A percentile compares a stretch with the other conserved stretches of the same genome.
phyloP scores from a whole-genome alignment of 1,140 invertebrate species.

The Drosophila orena region DNA sequence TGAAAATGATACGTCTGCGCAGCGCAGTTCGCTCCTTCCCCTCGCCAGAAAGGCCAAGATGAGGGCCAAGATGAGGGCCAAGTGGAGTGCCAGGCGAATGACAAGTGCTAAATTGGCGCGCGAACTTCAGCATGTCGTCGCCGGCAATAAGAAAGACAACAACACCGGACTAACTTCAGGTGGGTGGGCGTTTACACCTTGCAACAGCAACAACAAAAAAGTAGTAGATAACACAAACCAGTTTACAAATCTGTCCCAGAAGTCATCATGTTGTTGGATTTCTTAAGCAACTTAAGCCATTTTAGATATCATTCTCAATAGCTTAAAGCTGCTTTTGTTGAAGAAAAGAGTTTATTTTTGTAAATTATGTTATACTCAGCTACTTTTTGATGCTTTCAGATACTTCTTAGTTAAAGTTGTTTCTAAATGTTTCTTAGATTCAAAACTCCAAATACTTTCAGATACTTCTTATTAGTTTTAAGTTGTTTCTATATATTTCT shows the following conservation, averaged over 20 bases:
- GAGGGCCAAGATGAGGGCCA: constrained; percentile 14
- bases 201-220: constrained; percentile 2
- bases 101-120: constrained; percentile 82
- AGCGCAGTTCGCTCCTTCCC: constrained; percentile 26
- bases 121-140: constrained; percentile 80
- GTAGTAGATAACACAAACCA: background rate
- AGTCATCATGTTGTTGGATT: background rate
- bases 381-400: too few species aligned
- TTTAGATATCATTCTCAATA: background rate
- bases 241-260: background rate
- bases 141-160: constrained; percentile 66
- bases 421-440: too few species aligned
- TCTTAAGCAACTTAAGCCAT: too few species aligned
- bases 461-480: too few species aligned
- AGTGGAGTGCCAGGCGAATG: constrained; percentile 45
- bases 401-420: too few species aligned
- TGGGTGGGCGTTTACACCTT: constrained; percentile 21
- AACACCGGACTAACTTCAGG: constrained; percentile 28
- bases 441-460: background rate
- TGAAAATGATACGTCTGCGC: constrained; percentile 78
- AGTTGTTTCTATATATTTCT: too few species aligned
- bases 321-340: too few species aligned
- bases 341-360: too few species aligned
- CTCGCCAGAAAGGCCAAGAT: background rate
- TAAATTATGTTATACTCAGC: too few species aligned